A percentile compares a stretch with the other conserved stretches of the same genome.
phyloP scores from a whole-genome alignment of 1,140 invertebrate species.

The Branchinecta lynchi region DNA sequence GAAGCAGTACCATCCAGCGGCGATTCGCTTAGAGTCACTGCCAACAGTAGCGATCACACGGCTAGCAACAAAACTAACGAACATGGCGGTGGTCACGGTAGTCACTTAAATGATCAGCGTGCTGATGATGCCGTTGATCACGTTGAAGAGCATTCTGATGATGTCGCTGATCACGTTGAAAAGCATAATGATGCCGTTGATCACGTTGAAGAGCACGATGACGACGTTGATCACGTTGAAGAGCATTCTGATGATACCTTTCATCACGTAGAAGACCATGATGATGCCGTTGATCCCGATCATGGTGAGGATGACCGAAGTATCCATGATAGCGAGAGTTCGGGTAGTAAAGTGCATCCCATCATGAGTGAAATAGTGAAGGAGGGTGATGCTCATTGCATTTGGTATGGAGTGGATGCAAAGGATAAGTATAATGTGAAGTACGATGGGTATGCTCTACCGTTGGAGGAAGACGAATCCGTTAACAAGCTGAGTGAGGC shows the following conservation, averaged over 20 bases:
- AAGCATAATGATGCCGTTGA: neutral
- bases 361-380: neutral
- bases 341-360: neutral
- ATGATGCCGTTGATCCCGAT: neutral
- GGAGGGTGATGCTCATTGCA: neutral
- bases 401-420: neutral
- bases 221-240: neutral
- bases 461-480: neutral
- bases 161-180: neutral
- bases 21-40: no score
- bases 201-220: neutral
- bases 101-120: no score
- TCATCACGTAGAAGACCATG: neutral
- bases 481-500: neutral
- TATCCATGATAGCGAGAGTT: neutral
- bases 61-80: no score
- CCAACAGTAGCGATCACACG: no score
- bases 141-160: neutral
- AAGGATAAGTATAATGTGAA: conserved; percentile 1
- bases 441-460: neutral
- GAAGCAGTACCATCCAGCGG: no score
- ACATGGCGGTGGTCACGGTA: no score
- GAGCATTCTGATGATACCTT: neutral
- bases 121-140: no score
- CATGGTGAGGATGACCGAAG: neutral